Evolutionary conservation across 2,888 invertebrate genomes (phyloP).

Genomic region (Drosophila dives): DNA sequence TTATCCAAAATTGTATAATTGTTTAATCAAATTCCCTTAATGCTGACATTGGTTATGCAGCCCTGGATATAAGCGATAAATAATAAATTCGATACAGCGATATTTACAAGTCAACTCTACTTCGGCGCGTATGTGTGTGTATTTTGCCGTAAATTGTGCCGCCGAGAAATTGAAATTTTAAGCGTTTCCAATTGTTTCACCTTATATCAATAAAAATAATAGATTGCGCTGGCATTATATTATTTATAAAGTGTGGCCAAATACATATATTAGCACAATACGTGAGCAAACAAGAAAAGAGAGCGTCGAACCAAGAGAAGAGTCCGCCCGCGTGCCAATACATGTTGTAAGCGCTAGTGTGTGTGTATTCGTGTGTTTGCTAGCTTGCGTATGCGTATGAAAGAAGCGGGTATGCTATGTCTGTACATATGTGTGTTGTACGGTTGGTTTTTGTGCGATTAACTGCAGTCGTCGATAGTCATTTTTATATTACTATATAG

Average conservation of each 20-base stretch:
- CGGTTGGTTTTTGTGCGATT: conserved; percentile 62
- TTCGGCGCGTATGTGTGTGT: conserved; percentile 24
- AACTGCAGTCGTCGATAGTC: conserved; percentile 50
- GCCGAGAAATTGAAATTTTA: conserved; percentile 54
- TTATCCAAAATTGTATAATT: not conserved
- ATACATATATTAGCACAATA: conserved; percentile 1
- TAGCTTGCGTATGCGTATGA: conserved; percentile 43
- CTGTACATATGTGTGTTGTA: not conserved
- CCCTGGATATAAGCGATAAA: conserved; percentile 13
- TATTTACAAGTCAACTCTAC: conserved; percentile 40
- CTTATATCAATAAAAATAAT: conserved; percentile 11
- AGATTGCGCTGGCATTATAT: conserved; percentile 3
- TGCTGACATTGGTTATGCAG: not conserved
- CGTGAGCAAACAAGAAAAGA: conserved; percentile 21
- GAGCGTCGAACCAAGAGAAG: conserved; percentile 29
- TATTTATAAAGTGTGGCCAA: conserved; percentile 7
- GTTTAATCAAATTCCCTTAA: not conserved
- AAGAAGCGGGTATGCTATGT: conserved; percentile 30
- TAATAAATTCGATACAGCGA: conserved; percentile 21
- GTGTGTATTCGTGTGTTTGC: conserved; percentile 40
- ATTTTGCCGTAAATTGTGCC: conserved; percentile 56
- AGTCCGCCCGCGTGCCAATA: conserved; percentile 58
- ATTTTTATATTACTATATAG: conserved; percentile 26
- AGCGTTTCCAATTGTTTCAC: conserved; percentile 19
- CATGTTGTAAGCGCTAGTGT: not conserved